Conservation (phyloP, 2,888 invertebrate species). For the Yponomeuta malinellus region DNA sequence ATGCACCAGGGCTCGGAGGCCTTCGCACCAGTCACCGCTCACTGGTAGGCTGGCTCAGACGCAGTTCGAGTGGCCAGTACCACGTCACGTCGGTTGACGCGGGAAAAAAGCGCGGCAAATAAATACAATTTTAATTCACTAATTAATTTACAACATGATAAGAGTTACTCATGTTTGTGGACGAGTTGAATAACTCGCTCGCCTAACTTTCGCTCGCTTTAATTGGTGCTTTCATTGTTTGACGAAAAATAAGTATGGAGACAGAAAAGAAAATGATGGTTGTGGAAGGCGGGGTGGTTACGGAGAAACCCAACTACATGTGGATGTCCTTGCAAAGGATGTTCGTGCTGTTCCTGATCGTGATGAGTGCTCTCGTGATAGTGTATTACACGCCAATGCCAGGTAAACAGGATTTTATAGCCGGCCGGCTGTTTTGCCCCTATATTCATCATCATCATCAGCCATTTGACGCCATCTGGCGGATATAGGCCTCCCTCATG, state of each 20-base stretch:
- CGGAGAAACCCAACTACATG: conserved; percentile 69
- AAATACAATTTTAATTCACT: neutral
- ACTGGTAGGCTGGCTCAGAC: conserved; percentile 60
- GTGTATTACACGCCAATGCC: conserved; percentile 84
- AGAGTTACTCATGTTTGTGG: neutral
- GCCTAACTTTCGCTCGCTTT: too few relatives aligned
- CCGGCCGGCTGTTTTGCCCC: too few relatives aligned
- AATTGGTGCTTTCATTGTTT: neutral
- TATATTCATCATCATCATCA: too few relatives aligned
- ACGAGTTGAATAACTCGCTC: neutral
- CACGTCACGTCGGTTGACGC: conserved; percentile 4
- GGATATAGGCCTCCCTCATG: too few relatives aligned
- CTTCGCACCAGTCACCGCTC: conserved; percentile 47
- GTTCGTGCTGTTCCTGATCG: conserved; percentile 79
- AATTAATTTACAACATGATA: conserved; percentile 13
- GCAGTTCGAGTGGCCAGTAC: conserved; percentile 28
- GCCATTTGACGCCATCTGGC: too few relatives aligned
- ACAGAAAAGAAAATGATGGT: conserved; percentile 43
- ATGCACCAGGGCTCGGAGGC: conserved; percentile 12
- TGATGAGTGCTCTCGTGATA: conserved; percentile 80
- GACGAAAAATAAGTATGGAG: conserved; percentile 41
- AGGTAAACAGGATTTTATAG: conserved; percentile 58
- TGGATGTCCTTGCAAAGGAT: conserved; percentile 79
- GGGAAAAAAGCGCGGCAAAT: neutral
- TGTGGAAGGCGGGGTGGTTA: conserved; percentile 34